These are phyloP conservation scores for Erebia aethiops DNA, from an alignment of 2,888 invertebrate species.

Conservation along the genomic window DNA sequence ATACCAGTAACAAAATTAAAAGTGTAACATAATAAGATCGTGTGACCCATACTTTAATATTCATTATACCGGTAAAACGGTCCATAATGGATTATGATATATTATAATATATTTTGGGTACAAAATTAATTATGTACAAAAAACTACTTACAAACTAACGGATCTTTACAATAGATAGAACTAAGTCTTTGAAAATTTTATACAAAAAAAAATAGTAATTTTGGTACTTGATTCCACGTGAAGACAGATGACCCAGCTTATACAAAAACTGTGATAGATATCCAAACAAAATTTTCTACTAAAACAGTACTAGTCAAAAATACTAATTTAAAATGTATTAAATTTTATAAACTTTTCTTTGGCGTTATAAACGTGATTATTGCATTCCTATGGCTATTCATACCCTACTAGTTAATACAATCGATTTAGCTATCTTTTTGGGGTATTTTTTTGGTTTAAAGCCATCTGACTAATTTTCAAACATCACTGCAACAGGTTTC, in stretches of 20 bases:
- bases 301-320: constrained; percentile 34
- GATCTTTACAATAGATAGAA: neutral
- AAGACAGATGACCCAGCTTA: neutral
- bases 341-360: neutral
- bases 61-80: too few relatives aligned
- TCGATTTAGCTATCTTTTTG: too few relatives aligned
- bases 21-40: neutral
- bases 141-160: neutral
- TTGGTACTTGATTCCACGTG: neutral
- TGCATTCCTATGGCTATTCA: constrained; percentile 11
- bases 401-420: neutral
- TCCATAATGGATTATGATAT: too few relatives aligned
- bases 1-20: neutral
- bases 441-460: neutral
- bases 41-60: neutral
- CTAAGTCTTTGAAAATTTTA: neutral
- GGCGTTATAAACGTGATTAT: neutral
- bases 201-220: neutral
- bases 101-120: too few relatives aligned
- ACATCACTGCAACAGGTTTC: neutral
- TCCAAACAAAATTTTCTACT: constrained; percentile 28
- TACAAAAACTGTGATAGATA: constrained; percentile 33
- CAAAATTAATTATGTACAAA: too few relatives aligned
- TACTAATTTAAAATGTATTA: constrained; percentile 4
- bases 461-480: too few relatives aligned